phyloP scores from a whole-genome alignment of 2,888 invertebrate genomes.

The Phania funesta region DNA sequence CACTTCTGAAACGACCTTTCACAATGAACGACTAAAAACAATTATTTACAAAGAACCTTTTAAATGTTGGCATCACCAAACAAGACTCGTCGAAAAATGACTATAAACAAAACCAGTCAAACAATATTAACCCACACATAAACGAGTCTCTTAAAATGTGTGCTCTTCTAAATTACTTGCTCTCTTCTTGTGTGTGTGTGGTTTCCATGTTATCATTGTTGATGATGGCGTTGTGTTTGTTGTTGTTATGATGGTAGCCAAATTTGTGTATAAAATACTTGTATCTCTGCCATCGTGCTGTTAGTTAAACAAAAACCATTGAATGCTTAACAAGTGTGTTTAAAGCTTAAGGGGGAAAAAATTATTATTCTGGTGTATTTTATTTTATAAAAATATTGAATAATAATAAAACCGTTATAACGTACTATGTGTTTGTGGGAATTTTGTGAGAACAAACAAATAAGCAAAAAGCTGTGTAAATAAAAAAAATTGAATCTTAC shows the following conservation, averaged over 20 bases:
- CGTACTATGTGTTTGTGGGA: not conserved
- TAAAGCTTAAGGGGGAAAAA: not conserved
- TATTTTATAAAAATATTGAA: not conserved
- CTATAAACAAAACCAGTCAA: not conserved
- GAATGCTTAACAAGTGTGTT: conserved; percentile 31
- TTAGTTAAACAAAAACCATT: conserved; percentile 58
- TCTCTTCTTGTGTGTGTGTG: not conserved
- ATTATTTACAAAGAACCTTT: too few relatives aligned
- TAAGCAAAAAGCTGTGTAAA: not conserved
- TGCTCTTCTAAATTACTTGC: not conserved
- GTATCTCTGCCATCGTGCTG: conserved; percentile 29
- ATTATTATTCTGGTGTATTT: not conserved
- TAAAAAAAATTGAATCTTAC: not conserved
- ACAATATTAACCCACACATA: not conserved
- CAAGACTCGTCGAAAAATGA: conserved; percentile 53
- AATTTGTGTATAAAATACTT: conserved; percentile 53
- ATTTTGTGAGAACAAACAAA: not conserved
- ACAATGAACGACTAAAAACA: too few relatives aligned
- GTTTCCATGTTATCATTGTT: conserved; percentile 28
- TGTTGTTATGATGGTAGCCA: not conserved
- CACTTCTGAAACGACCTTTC: too few relatives aligned
- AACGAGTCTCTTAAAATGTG: not conserved
- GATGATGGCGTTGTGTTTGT: not conserved
- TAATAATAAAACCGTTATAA: not conserved
- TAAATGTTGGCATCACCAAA: not conserved